phyloP scores from a whole-genome alignment of 2,797 vertebrate species.

The Myiotriccus ornatus region DNA sequence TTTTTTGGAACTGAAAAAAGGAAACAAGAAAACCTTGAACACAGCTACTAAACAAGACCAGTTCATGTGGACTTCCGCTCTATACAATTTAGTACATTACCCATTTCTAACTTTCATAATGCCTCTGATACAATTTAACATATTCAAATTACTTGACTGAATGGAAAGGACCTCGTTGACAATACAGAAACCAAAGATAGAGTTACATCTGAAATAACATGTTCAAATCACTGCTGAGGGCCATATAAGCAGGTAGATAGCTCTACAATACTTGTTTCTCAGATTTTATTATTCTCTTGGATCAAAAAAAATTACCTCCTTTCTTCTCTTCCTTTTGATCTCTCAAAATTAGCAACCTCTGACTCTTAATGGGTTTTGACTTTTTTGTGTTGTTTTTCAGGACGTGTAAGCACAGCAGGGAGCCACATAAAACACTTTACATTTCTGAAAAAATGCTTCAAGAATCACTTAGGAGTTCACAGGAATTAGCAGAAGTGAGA shows the following conservation, averaged over 20 bases:
- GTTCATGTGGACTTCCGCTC: neutral
- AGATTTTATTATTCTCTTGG: neutral
- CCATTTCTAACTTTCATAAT: neutral
- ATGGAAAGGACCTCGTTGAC: neutral
- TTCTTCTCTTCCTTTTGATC: neutral
- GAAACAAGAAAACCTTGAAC: neutral
- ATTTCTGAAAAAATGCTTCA: constrained; percentile 15
- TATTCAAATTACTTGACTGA: neutral
- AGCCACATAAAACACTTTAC: neutral
- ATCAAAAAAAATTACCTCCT: neutral
- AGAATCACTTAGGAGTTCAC: constrained; percentile 31
- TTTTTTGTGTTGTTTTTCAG: constrained; percentile 24
- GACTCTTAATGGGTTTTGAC: neutral
- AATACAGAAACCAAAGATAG: neutral
- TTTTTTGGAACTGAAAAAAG: neutral
- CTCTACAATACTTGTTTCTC: neutral
- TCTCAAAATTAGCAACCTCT: neutral
- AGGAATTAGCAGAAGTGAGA: constrained; percentile 27
- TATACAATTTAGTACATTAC: accelerated
- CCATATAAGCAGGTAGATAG: neutral
- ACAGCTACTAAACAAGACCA: neutral
- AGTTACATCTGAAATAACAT: neutral
- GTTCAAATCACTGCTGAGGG: neutral
- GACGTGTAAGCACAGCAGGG: neutral
- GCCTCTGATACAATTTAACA: neutral